Conservation (phyloP, 2,113 vertebrate species). For the Erythrolamprus reginae region DNA sequence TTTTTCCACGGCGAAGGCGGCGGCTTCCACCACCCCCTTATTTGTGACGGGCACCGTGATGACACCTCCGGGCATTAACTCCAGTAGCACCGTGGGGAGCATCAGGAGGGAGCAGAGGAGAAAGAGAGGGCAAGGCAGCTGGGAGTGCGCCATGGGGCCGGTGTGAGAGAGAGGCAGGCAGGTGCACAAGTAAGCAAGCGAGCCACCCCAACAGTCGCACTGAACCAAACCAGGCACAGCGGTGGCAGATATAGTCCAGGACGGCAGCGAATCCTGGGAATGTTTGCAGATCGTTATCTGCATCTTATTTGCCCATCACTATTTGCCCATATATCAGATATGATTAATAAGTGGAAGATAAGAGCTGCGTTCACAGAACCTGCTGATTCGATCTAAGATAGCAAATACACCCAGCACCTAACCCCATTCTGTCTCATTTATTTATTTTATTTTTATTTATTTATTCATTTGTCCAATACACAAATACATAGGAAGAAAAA, state of each 20-base stretch:
- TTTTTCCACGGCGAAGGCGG: background rate
- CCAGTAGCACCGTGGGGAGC: background rate
- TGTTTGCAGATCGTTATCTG: background rate
- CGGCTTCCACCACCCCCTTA: background rate
- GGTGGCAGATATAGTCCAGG: background rate
- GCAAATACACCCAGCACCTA: background rate
- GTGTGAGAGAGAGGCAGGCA: background rate
- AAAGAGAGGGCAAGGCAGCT: background rate
- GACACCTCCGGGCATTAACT: background rate
- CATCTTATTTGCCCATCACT: background rate
- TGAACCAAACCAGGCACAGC: background rate
- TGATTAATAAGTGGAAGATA: background rate
- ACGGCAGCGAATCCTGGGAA: background rate
- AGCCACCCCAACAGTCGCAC: background rate
- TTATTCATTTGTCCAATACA: too few species aligned
- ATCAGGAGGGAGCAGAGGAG: background rate
- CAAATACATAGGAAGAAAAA: too few species aligned
- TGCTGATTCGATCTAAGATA: background rate
- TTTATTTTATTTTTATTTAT: too few species aligned
- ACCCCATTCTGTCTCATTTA: background rate
- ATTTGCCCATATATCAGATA: background rate
- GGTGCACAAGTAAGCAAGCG: background rate
- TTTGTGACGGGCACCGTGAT: rapidly evolving
- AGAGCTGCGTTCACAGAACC: background rate
- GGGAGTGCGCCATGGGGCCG: background rate